A percentile compares a stretch with the other conserved stretches of the same genome.
Evolutionary conservation across 2,113 vertebrate genomes (phyloP).

Genomic region (Limnothrissa miodon): DNA sequence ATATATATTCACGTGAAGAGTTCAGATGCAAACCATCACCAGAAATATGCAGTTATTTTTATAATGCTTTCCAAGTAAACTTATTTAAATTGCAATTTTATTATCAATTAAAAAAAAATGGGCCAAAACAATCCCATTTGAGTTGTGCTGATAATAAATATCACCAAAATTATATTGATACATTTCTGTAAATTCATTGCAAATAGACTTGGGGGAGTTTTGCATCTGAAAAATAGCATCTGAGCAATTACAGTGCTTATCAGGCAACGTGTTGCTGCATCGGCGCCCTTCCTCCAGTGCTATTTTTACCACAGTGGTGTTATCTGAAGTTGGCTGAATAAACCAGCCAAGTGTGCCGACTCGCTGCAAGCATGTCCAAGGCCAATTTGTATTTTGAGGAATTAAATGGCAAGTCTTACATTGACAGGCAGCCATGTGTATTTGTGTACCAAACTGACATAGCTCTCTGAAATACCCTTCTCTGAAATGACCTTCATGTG

Average conservation of each 20-base stretch:
- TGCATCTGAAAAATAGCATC: too few relatives aligned
- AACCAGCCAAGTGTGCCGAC: background rate
- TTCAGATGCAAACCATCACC: too few relatives aligned
- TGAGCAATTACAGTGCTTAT: conserved; percentile 3
- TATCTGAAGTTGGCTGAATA: conserved; percentile 12
- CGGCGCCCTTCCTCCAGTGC: background rate
- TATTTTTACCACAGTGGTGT: conserved; percentile 5
- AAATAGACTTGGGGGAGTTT: too few relatives aligned
- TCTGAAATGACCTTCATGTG: background rate
- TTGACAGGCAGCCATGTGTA: background rate
- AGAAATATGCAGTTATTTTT: too few relatives aligned
- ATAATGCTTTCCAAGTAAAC: too few relatives aligned
- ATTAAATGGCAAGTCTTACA: background rate
- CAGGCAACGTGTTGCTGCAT: background rate
- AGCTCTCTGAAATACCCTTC: background rate
- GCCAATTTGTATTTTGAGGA: background rate
- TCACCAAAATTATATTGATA: too few relatives aligned
- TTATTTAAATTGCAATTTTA: too few relatives aligned
- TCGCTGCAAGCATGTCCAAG: background rate
- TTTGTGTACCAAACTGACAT: background rate
- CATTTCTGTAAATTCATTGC: too few relatives aligned
- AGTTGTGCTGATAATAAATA: too few relatives aligned
- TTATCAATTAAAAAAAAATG: too few relatives aligned
- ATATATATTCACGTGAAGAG: too few relatives aligned
- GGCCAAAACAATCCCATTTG: too few relatives aligned